These are phyloP conservation scores for rabbit (Oryctolagus cuniculus) DNA, from an alignment of 2,113 vertebrate genomes.

Conservation along the genomic window DNA sequence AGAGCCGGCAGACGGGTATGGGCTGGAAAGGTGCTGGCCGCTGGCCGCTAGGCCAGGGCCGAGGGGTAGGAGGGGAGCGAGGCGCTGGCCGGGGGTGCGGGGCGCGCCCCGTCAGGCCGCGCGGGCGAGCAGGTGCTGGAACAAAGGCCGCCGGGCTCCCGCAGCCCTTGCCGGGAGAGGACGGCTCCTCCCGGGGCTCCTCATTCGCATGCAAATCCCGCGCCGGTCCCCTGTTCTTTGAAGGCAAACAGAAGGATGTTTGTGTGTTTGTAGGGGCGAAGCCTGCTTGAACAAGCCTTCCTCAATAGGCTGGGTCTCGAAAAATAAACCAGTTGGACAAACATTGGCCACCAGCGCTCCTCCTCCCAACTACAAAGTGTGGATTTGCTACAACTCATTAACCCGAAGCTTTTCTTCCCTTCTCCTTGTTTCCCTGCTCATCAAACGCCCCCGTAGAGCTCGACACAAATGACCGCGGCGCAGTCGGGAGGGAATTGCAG, in stretches of 20 bases:
- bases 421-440: conserved; percentile 78
- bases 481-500: conserved; percentile 82
- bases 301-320: conserved; percentile 74
- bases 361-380: conserved; percentile 84
- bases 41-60: background rate
- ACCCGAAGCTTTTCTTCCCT: conserved; percentile 83
- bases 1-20: background rate
- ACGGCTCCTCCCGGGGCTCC: conserved; percentile 62
- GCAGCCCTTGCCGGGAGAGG: conserved; percentile 77
- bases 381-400: conserved; percentile 88
- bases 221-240: conserved; percentile 76
- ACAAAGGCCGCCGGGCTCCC: conserved; percentile 74
- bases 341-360: conserved; percentile 82
- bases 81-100: background rate
- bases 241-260: conserved; percentile 75
- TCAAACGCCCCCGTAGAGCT: conserved; percentile 82
- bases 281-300: conserved; percentile 72
- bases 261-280: conserved; percentile 67
- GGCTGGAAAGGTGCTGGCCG: background rate
- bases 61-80: too few relatives aligned
- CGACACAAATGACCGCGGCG: conserved; percentile 80
- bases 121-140: conserved; percentile 76
- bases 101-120: background rate
- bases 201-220: conserved; percentile 86
- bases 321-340: conserved; percentile 84